Evolutionary conservation across 1,140 invertebrate genomes (phyloP), one percentile per base, ranked within the genome.

Genomic region (Drosophila leontia): DNA sequence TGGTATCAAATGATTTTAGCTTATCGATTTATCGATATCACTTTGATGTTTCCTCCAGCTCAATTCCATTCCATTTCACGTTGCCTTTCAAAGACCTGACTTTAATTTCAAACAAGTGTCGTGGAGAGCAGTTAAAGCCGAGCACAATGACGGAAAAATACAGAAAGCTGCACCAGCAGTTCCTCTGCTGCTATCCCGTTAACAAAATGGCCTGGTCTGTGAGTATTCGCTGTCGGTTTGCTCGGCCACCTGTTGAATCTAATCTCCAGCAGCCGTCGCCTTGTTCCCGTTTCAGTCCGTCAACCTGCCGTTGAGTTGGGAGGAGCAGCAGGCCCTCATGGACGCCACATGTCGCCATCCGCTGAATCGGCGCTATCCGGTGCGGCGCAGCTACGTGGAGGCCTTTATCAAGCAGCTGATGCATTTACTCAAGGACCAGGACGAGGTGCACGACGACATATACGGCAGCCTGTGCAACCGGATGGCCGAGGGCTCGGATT

Each of bases 371-470:
- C 53, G 63, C 9, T 70, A 67, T 64, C 88, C 92, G 7, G 76
- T 92, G 34, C 87, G 82, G 0, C 71, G 75, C 34, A 80, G 75
- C 34, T 92, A 92, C 45, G 80, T 90, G 53, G 69, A 92, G 44
- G 83, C 86, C 15, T 92, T 92, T 29, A 44, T 92, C 0, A 92
- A 92, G 37, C 84, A 83, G 7, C 56, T 92, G 13, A 63, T 92
- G 53, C 45, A 67, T 15, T n/a, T 78, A n/a, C 76, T 92, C 12
- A 57, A 78, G 44, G 75, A 80, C 44, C 74, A 70, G 42, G 63
- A 74, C 3, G 92, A 92, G 64, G 41, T 92, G 23, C 92, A 92
- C 53, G 92, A 92, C 37, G 65, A 72, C 12, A 57, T 92, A n/a
- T 92, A 91, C 39, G 63, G 75, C 44, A 67, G 67, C n/a, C 68